phyloP scores from a whole-genome alignment of 2,113 vertebrate species.

The Gnathonemus echidnorhynchus region DNA sequence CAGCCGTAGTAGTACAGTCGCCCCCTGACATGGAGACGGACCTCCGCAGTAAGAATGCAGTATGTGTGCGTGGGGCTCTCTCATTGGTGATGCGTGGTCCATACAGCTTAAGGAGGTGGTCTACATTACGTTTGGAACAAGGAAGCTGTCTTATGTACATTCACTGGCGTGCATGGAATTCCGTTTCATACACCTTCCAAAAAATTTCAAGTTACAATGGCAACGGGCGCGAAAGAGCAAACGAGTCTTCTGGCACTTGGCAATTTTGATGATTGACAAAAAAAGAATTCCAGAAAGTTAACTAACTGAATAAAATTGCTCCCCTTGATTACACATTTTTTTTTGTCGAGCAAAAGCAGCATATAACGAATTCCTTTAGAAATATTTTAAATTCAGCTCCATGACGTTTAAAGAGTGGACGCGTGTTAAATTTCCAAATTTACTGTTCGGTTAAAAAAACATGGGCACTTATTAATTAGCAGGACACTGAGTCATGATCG shows the following conservation, averaged over 20 bases:
- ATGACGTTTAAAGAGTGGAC: background rate
- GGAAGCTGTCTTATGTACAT: background rate
- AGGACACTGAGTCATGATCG: background rate
- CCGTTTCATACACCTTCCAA: background rate
- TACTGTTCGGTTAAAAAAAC: background rate
- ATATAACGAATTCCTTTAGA: background rate
- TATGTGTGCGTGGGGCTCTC: background rate
- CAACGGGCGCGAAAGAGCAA: background rate
- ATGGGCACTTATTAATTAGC: background rate
- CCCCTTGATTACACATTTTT: background rate
- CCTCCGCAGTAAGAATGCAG: background rate
- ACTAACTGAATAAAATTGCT: background rate
- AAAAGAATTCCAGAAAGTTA: background rate
- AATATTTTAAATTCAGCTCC: background rate
- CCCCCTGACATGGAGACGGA: conserved; percentile 4
- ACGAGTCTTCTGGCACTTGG: background rate
- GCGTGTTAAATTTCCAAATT: background rate
- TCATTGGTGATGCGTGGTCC: conserved; percentile 1
- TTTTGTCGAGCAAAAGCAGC: background rate
- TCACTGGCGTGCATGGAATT: background rate
- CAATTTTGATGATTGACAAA: background rate
- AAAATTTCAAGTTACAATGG: background rate
- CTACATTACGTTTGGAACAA: background rate
- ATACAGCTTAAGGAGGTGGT: background rate
- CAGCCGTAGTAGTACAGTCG: background rate